Evolutionary conservation across 2,113 vertebrate species (phyloP), one percentile per base, ranked within the genome.

Genomic region (Psilopogon haemacephalus): DNA sequence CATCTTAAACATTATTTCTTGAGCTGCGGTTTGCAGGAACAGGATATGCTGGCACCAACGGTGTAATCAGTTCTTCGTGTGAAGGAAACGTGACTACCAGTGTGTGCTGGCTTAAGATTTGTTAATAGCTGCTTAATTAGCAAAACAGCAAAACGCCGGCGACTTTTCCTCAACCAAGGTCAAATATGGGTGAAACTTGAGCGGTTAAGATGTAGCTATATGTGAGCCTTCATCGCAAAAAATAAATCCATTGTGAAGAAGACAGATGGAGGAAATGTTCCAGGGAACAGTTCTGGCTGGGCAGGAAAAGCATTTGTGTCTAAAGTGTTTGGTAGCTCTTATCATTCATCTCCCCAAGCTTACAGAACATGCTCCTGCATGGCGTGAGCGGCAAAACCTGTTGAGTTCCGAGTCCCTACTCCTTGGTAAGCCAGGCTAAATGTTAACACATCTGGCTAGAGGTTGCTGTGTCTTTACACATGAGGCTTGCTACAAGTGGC

Each of bases 231-330:
- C 71, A 76, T 93, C 82, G 69, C 89, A 94, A 92, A 92, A 95
- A 97, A 95, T 94, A 96, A 95, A 96, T 73, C 94, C 65, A 93
- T 96, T 91, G 95, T 95, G 92, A 93, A 88, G 91, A 94, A 89
- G 94, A 90, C 94, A 87, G 90, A 92, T 91, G 92, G 82, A 95
- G 92, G 92, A 95, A 96, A 52, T 72, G 81, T 95, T 93, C 79
- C 50, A 65, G 71, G 58, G 93, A 94, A 7, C 81, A 48, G 52
- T 86, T 78, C 92, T 95, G 83, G 88, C 83, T 90, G 83, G 80
- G 88, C 91, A 93, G 94, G 96, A 91, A 91, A 78, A 93, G 79
- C 77, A 58, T 75, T 94, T 95, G 74, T 95, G 64, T 89, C 89
- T 78, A 3, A 95, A 95, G 60, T 88, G 77, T 89, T 94, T 76